These are phyloP conservation scores for Rhinoptilus africanus DNA, from an alignment of 2,113 vertebrate species.

Conservation along the genomic window DNA sequence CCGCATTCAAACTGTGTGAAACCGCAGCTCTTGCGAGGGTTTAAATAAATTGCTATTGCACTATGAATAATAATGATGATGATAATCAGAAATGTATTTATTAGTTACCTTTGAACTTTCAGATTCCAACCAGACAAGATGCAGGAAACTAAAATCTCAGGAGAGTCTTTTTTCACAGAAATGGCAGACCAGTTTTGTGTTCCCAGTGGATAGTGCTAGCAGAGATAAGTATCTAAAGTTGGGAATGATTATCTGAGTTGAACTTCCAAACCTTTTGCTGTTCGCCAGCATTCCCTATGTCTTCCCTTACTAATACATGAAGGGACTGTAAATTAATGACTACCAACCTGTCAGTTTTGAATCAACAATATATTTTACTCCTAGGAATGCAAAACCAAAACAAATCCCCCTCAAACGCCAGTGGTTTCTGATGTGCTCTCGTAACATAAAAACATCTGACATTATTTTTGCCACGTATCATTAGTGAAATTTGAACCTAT, in stretches of 20 bases:
- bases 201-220: neutral
- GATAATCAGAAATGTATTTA: constrained; percentile 65
- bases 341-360: constrained; percentile 8
- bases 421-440: constrained; percentile 3
- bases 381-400: constrained; percentile 32
- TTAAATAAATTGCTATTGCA: neutral
- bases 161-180: constrained; percentile 38
- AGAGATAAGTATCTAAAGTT: constrained; percentile 60
- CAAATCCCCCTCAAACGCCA: neutral
- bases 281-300: neutral
- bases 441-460: constrained; percentile 38
- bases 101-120: constrained; percentile 52
- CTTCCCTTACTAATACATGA: neutral
- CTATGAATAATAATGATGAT: constrained; percentile 41
- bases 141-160: constrained; percentile 35
- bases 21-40: neutral
- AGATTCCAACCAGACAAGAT: constrained; percentile 41
- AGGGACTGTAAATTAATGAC: constrained; percentile 26
- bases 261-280: constrained; percentile 47
- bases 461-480: constrained; percentile 41
- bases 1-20: neutral
- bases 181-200: constrained; percentile 25
- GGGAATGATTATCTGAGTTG: constrained; percentile 55
- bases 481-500: constrained; percentile 47
- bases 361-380: constrained; percentile 12